Conservation (phyloP, 2,888 invertebrate species). For the Neelides folsomi region DNA sequence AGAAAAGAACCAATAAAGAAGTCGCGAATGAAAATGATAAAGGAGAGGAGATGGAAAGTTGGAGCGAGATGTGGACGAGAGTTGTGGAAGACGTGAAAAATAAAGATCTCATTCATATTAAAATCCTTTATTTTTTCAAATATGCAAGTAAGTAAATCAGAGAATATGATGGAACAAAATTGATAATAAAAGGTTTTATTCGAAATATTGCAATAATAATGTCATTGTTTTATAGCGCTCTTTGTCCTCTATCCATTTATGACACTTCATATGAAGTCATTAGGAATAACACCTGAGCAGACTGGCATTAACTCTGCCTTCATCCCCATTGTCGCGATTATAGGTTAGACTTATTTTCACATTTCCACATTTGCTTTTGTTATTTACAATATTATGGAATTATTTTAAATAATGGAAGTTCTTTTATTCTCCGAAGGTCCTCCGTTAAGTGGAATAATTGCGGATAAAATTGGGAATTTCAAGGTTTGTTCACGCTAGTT, state of each 20-base stretch:
- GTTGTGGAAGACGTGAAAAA: conserved; percentile 47
- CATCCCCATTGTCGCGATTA: conserved; percentile 58
- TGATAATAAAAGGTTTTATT: not conserved
- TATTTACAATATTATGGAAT: no score
- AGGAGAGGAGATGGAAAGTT: conserved; percentile 20
- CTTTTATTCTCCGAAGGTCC: conserved; percentile 41
- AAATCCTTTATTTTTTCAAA: conserved; percentile 62
- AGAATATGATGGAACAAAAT: conserved; percentile 29
- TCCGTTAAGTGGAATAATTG: conserved; percentile 59
- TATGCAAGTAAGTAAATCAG: conserved; percentile 68
- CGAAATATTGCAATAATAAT: not conserved
- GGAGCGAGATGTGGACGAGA: conserved; percentile 18
- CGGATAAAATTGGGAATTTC: conserved; percentile 67
- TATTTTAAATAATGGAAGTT: no score
- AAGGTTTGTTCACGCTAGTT: conserved; percentile 44
- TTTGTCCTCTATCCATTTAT: conserved; percentile 64
- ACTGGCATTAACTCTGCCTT: conserved; percentile 68
- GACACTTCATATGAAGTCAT: conserved; percentile 64
- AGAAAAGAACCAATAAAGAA: no score
- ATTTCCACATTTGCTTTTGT: no score
- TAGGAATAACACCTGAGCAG: conserved; percentile 65
- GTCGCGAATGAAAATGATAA: not conserved
- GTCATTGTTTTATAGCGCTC: conserved; percentile 46
- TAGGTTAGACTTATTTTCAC: conserved; percentile 37
- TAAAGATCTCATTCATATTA: conserved; percentile 57